Percentiles rank a stretch among this genome's conserved stretches.
Evolutionary conservation across 1,140 invertebrate genomes (phyloP).

Genomic region (Brachionus paranguensis): DNA sequence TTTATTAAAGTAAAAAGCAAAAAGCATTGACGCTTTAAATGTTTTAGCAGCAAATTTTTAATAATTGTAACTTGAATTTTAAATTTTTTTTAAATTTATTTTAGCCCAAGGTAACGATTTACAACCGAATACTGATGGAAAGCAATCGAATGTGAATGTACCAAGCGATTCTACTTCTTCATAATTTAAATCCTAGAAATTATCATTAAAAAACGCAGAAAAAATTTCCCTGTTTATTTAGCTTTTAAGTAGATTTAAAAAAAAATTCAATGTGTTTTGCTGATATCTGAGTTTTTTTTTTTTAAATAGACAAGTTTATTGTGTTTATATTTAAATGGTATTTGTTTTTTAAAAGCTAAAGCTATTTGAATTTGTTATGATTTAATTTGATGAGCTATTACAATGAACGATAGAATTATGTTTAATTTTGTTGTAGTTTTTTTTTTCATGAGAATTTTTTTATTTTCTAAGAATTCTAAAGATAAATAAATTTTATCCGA

Average conservation of each 20-base stretch:
- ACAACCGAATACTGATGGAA: background rate
- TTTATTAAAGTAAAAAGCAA: background rate
- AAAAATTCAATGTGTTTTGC: background rate
- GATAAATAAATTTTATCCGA: background rate
- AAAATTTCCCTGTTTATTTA: background rate
- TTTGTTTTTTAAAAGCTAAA: background rate
- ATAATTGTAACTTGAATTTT: background rate
- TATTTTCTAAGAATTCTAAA: background rate
- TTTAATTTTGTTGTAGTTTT: background rate
- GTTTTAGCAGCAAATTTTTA: background rate
- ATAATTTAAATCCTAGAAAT: background rate
- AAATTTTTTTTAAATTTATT: background rate
- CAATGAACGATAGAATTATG: background rate
- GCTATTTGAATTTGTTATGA: background rate
- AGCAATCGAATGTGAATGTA: background rate
- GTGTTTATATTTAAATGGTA: background rate
- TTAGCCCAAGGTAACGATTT: background rate
- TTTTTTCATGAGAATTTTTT: background rate
- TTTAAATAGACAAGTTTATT: background rate
- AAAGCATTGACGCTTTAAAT: constrained; percentile 15
- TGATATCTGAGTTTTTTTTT: background rate
- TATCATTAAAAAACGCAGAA: background rate
- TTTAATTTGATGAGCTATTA: background rate
- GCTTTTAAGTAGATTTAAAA: background rate
- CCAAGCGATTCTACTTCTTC: constrained; percentile 16